phyloP scores from a whole-genome alignment of 2,888 invertebrate genomes.

The Micropterix aruncella region DNA sequence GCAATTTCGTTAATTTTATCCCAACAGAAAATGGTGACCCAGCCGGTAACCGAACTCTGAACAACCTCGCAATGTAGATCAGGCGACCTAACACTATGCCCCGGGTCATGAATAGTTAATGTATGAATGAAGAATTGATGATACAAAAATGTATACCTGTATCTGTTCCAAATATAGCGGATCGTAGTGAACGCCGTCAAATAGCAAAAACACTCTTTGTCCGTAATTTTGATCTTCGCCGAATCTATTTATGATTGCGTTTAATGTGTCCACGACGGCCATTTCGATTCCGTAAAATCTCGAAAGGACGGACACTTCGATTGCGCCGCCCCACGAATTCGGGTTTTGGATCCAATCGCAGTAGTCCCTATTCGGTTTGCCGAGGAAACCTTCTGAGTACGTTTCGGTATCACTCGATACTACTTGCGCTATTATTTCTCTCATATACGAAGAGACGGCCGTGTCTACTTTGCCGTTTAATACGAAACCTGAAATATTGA shows the following conservation, averaged over 20 bases:
- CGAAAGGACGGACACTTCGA: slow-evolving; percentile 81
- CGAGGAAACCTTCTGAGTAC: slow-evolving; percentile 77
- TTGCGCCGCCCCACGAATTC: slow-evolving; percentile 93
- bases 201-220: slow-evolving; percentile 73
- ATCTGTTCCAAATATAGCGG: slow-evolving; percentile 76
- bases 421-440: slow-evolving; percentile 75
- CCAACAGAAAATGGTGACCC: too few species aligned
- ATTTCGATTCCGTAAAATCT: slow-evolving; percentile 83
- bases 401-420: slow-evolving; percentile 62
- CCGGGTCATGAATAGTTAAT: too few species aligned
- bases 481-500: slow-evolving; percentile 47
- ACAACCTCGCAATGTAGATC: too few species aligned
- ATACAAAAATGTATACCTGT: slow-evolving; percentile 42
- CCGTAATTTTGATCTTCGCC: slow-evolving; percentile 84
- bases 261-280: slow-evolving; percentile 84
- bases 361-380: slow-evolving; percentile 72
- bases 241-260: slow-evolving; percentile 80
- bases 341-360: slow-evolving; percentile 81
- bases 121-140: too few species aligned
- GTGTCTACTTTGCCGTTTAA: slow-evolving; percentile 66
- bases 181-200: slow-evolving; percentile 95
- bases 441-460: slow-evolving; percentile 57
- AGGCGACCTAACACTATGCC: too few species aligned
- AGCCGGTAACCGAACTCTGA: too few species aligned
- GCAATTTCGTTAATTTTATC: too few species aligned